Evolutionary conservation across 92 coral and sea anemone species (phyloP).

Genomic region (Palythoa heliodiscus): DNA sequence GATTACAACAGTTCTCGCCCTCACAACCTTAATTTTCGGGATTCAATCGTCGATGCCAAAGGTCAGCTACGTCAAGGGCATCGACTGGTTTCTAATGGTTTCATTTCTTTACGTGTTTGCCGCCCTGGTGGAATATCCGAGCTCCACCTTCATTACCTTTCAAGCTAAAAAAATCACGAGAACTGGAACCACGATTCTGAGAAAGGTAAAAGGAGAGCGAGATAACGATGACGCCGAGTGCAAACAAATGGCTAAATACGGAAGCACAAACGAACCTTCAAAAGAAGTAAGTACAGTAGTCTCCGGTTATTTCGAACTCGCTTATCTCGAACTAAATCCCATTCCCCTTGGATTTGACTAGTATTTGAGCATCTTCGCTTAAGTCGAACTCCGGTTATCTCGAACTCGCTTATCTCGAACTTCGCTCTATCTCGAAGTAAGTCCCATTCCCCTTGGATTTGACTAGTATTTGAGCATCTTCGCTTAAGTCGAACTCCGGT

Average conservation of each 20-base stretch:
- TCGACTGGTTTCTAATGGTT: conserved; percentile 92
- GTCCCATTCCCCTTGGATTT: too few relatives aligned
- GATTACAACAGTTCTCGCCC: conserved; percentile 96
- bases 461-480: too few relatives aligned
- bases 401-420: too few relatives aligned
- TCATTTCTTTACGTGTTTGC: conserved; percentile 89
- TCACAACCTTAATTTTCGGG: conserved; percentile 93
- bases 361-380: too few relatives aligned
- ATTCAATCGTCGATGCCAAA: conserved; percentile 92
- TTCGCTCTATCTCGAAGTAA: too few relatives aligned
- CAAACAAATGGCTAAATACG: conserved; percentile 49
- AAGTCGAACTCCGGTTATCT: too few relatives aligned
- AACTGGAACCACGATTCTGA: conserved; percentile 75
- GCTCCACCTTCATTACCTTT: conserved; percentile 87
- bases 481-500: too few relatives aligned
- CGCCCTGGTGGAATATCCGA: conserved; percentile 94
- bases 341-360: too few relatives aligned
- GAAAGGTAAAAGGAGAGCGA: conserved; percentile 77
- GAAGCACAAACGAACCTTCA: conserved; percentile 59
- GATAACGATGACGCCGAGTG: conserved; percentile 42
- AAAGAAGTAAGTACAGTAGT: conserved; percentile 41
- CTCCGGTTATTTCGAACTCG: too few relatives aligned
- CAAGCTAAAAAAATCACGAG: conserved; percentile 83
- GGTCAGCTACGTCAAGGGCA: conserved; percentile 94
- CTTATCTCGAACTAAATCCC: too few relatives aligned